Conservation (phyloP, 2,797 vertebrate species). For the Danionella dracula region DNA sequence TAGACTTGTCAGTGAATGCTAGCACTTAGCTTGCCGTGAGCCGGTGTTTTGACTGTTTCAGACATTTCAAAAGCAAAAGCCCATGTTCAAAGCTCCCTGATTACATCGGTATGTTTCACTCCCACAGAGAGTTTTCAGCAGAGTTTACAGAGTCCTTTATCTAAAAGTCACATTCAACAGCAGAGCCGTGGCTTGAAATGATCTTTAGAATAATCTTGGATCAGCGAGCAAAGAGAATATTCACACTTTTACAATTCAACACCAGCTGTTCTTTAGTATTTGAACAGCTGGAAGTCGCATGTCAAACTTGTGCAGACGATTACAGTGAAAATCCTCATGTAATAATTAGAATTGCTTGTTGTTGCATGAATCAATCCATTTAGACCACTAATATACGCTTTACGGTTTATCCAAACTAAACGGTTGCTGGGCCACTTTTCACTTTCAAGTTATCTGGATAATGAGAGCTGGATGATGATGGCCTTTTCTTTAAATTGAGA, state of each 20-base stretch:
- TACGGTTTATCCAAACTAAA: not conserved
- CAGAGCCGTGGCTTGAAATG: slow-evolving; percentile 3
- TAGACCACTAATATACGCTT: too few relatives aligned
- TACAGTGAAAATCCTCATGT: slow-evolving; percentile 22
- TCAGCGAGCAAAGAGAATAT: slow-evolving; percentile 17
- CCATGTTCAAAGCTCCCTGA: slow-evolving; percentile 31
- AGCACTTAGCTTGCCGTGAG: slow-evolving; percentile 21
- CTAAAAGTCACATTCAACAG: slow-evolving; percentile 12
- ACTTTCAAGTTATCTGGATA: slow-evolving; percentile 5
- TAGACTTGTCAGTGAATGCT: slow-evolving; percentile 17
- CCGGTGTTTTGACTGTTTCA: slow-evolving; percentile 21
- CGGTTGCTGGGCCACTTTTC: not conserved
- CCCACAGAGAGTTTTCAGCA: slow-evolving; percentile 28
- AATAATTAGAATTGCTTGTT: slow-evolving; percentile 20
- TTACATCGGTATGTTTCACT: slow-evolving; percentile 38
- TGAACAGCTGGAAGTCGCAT: slow-evolving; percentile 34
- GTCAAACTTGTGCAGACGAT: slow-evolving; percentile 5
- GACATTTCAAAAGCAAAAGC: slow-evolving; percentile 24
- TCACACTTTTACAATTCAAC: slow-evolving; percentile 23
- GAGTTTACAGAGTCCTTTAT: slow-evolving; percentile 32
- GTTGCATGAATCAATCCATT: too few relatives aligned
- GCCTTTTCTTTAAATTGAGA: too few relatives aligned
- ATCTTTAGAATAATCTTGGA: slow-evolving; percentile 20
- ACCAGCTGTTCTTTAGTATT: slow-evolving; percentile 17
- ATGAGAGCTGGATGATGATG: not conserved